Conservation (phyloP, 2,888 invertebrate genomes). For the Epistrophe eligans region DNA sequence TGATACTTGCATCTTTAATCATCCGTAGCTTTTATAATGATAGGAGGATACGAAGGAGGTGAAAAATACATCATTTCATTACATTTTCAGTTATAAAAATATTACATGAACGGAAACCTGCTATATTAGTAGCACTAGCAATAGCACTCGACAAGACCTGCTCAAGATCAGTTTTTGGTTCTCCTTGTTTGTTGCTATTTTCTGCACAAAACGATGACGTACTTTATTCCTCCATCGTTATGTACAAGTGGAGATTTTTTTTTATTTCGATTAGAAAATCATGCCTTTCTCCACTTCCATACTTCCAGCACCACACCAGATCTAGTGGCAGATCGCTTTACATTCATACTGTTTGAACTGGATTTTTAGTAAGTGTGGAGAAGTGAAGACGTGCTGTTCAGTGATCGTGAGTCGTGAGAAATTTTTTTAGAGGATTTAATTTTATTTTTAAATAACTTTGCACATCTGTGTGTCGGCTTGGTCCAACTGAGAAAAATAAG, state of each 20-base stretch:
- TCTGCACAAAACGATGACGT: constrained; percentile 65
- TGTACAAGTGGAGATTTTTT: constrained; percentile 52
- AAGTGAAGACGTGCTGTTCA: constrained; percentile 38
- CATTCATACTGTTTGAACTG: constrained; percentile 32
- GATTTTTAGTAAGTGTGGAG: constrained; percentile 43
- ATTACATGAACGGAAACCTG: constrained; percentile 69
- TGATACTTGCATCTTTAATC: constrained; percentile 60
- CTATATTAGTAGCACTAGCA: constrained; percentile 37
- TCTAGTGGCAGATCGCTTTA: constrained; percentile 32
- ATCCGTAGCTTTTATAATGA: neutral
- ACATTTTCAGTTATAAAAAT: constrained; percentile 47
- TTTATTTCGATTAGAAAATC: constrained; percentile 55
- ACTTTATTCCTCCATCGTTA: constrained; percentile 14
- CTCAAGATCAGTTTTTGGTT: constrained; percentile 32
- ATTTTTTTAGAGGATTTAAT: constrained; percentile 22
- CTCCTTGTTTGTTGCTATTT: constrained; percentile 48
- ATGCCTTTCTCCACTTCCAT: constrained; percentile 49
- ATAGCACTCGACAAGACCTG: neutral
- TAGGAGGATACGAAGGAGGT: constrained; percentile 34
- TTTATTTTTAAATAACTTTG: constrained; percentile 59
- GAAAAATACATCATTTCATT: constrained; percentile 39
- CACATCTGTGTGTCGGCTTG: constrained; percentile 38
- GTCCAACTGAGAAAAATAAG: constrained; percentile 54
- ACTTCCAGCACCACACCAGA: constrained; percentile 8
- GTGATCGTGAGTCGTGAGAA: constrained; percentile 41